These are phyloP conservation scores for Drosophila grimshawi DNA, from an alignment of 1,140 invertebrate species.

Conservation along the genomic window DNA sequence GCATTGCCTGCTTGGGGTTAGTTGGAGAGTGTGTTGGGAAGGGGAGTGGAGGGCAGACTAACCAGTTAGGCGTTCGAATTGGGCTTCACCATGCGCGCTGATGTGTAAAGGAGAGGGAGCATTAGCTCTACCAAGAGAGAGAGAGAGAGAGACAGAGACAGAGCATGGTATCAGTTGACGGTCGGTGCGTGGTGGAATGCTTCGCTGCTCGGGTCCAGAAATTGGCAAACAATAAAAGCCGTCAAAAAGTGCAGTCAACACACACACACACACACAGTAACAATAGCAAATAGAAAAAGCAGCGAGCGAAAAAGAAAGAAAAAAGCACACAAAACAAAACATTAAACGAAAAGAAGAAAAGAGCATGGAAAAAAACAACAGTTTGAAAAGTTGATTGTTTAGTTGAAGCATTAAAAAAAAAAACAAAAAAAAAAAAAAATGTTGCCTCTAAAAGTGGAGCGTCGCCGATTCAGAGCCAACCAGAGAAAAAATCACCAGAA, in stretches of 20 bases:
- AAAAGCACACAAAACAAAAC: slow-evolving; percentile 27
- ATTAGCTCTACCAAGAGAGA: background rate
- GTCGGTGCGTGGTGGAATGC: slow-evolving; percentile 74
- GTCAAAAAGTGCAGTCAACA: slow-evolving; percentile 79
- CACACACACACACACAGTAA: slow-evolving; percentile 13
- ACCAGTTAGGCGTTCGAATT: slow-evolving; percentile 67
- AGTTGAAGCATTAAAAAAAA: slow-evolving; percentile 79
- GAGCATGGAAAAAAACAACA: slow-evolving; percentile 62
- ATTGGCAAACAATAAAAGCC: slow-evolving; percentile 83
- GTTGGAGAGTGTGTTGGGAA: slow-evolving; percentile 2
- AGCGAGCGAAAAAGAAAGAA: slow-evolving; percentile 19
- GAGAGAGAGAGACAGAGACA: slow-evolving; percentile 11
- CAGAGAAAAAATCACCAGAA: slow-evolving; percentile 20
- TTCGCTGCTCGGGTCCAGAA: slow-evolving; percentile 75
- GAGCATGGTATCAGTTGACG: slow-evolving; percentile 49
- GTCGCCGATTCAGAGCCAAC: slow-evolving; percentile 63
- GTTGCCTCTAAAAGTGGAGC: slow-evolving; percentile 76
- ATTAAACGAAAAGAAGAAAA: slow-evolving; percentile 44
- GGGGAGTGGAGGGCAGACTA: slow-evolving; percentile 17
- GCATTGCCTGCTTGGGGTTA: slow-evolving; percentile 18
- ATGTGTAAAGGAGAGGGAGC: slow-evolving; percentile 21
- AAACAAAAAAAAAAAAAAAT: slow-evolving; percentile 77
- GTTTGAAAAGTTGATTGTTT: slow-evolving; percentile 83
- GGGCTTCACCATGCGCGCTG: slow-evolving; percentile 10
- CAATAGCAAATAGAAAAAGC: slow-evolving; percentile 57